Evolutionary conservation across 2,113 vertebrate genomes (phyloP).

Genomic region (Ramphastos sulfuratus): DNA sequence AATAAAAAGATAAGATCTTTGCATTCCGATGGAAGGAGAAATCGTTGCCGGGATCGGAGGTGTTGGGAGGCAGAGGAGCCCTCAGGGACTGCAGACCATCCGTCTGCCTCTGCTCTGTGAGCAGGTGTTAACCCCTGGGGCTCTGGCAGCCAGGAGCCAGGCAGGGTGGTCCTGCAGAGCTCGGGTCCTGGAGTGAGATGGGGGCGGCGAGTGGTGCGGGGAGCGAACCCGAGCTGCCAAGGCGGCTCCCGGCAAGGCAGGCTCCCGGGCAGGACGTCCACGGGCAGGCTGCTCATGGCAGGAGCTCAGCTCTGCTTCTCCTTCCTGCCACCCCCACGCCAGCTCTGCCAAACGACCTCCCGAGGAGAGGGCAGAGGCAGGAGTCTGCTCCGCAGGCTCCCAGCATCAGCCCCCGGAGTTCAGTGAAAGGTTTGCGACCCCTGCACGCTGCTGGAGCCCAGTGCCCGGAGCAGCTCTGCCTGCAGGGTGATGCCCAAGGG

Average conservation of each 20-base stretch:
- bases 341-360: slow-evolving; percentile 9
- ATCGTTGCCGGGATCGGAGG: slow-evolving; percentile 52
- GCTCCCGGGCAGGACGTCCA: background rate
- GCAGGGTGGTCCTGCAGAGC: background rate
- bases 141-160: slow-evolving; percentile 18
- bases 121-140: background rate
- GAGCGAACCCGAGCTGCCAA: slow-evolving; percentile 11
- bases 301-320: slow-evolving; percentile 21
- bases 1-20: slow-evolving; percentile 72
- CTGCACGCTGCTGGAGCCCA: background rate
- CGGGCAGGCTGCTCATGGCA: too few species aligned
- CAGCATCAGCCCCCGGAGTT: too few species aligned
- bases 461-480: background rate
- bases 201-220: too few species aligned
- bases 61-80: slow-evolving; percentile 53
- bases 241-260: slow-evolving; percentile 33
- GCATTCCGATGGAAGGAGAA: slow-evolving; percentile 69
- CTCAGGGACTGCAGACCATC: background rate
- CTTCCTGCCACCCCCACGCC: slow-evolving; percentile 20
- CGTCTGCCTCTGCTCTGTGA: slow-evolving; percentile 12
- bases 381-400: too few species aligned
- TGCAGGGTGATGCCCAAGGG: background rate
- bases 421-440: background rate
- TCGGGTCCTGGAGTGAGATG: too few species aligned
- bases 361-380: too few species aligned